Base-by-base conservation (phyloP, 1,140 invertebrate genomes). In the Acyrthosiphon pisum region DNA sequence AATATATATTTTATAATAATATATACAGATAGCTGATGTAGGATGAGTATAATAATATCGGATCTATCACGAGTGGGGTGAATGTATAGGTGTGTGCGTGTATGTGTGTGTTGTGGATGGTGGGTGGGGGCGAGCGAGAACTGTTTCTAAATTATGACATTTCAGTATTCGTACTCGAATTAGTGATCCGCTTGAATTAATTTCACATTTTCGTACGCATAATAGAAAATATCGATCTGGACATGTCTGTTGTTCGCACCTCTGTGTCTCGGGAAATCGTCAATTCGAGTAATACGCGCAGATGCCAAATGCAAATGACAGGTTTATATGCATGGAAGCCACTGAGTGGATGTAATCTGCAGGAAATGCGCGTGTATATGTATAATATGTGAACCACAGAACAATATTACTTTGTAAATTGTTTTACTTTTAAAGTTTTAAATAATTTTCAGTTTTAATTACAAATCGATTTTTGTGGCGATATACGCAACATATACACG, bases 201-300 rank as follows among this genome's bases (percentile, higher is more conserved):
- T 89, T 56, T 89, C 88, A 35, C 48, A 53, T 89, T 89, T 89
- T 37, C 50, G 50, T 46, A 41, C 50, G 60, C 60, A 26, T 56
- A 89, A 89, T 89, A 89, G 50, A 89, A 56, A 89, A 89, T 41
- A 89, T 89, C 88, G 88, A 89, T 89, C 48, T 35, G 87, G 20
- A 37, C 48, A 37, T 37, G 23, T n/a, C 48, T 89, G 48, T 50
- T 89, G 44, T 89, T 35, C 46, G n/a, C 86, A 35, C 46, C 48
- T 53, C n/a, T 11, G 87, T 23, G n/a, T 37, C 87, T 53, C 22
- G 87, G 18, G 20, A 37, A 89, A 89, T 37, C 48, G 46, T 89
- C 87, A 89, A 53, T 50, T 53, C n/a, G 48, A 50, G 46, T 35
- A 37, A 35, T 37, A 53, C n/a, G 23, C 48, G 35, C 14, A 11